Evolutionary conservation across 1,140 invertebrate genomes (phyloP).

Genomic region (Apis florea): DNA sequence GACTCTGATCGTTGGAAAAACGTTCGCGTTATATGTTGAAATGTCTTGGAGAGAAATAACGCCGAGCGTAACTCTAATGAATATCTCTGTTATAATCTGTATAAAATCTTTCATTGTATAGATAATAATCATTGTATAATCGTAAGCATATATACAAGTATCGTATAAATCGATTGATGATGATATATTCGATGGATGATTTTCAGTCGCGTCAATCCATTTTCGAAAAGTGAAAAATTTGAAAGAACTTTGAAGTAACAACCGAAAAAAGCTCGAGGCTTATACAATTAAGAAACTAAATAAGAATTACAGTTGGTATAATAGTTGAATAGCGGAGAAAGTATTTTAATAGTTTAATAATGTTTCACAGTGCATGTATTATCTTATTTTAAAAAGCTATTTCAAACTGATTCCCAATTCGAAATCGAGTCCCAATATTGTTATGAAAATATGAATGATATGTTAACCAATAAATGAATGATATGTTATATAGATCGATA

Average conservation of each 20-base stretch:
- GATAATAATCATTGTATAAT: too few species aligned
- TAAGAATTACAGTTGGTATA: slow-evolving; percentile 31
- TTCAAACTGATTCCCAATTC: slow-evolving; percentile 5
- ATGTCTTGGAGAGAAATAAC: background rate
- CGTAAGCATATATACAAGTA: too few species aligned
- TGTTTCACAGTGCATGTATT: slow-evolving; percentile 41
- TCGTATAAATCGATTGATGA: background rate
- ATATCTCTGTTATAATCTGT: background rate
- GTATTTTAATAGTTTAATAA: background rate
- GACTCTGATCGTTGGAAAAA: slow-evolving; percentile 30
- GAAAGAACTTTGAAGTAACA: background rate
- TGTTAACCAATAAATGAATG: slow-evolving; percentile 48
- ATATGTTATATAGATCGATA: background rate
- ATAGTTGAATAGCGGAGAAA: slow-evolving; percentile 26
- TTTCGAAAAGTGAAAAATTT: slow-evolving; percentile 1
- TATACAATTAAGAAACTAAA: slow-evolving; percentile 42
- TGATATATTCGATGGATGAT: background rate
- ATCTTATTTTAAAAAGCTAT: slow-evolving; percentile 40
- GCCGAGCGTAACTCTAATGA: background rate
- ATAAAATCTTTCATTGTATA: background rate
- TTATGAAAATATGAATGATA: slow-evolving; percentile 43
- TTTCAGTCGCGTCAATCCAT: slow-evolving; percentile 7
- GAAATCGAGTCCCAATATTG: slow-evolving; percentile 49
- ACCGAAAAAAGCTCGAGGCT: slow-evolving; percentile 41
- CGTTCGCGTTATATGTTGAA: background rate